Conservation (phyloP, 2,113 vertebrate species). For the Bubo scandiacus region DNA sequence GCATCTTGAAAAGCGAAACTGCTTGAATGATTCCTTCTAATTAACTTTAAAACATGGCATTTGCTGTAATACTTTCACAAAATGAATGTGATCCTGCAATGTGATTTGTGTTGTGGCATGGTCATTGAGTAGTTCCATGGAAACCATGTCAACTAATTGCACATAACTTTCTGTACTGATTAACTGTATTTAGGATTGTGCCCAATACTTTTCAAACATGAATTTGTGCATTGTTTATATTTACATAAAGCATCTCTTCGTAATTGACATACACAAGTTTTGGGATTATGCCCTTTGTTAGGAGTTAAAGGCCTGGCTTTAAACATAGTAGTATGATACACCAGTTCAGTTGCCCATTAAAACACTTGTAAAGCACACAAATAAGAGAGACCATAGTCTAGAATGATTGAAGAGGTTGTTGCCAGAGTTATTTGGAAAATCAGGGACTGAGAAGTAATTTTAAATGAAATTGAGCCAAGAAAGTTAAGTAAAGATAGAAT, state of each 20-base stretch:
- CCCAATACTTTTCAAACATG: neutral
- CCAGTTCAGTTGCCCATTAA: neutral
- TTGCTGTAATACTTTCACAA: constrained; percentile 9
- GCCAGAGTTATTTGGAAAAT: neutral
- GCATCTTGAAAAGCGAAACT: constrained; percentile 34
- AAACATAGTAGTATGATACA: neutral
- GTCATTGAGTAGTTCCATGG: neutral
- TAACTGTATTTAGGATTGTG: neutral
- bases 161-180: neutral
- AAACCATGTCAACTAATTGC: neutral
- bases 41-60: constrained; percentile 14
- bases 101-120: neutral
- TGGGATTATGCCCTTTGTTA: neutral
- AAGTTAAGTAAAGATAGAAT: neutral
- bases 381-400: neutral
- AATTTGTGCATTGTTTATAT: neutral
- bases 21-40: constrained; percentile 22
- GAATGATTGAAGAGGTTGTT: neutral
- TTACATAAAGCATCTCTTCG: neutral
- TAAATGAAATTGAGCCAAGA: neutral
- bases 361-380: neutral
- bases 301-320: neutral
- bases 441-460: neutral
- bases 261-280: neutral
- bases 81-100: neutral